phyloP scores from a whole-genome alignment of 1,140 invertebrate genomes.

The Coboldia fuscipes region DNA sequence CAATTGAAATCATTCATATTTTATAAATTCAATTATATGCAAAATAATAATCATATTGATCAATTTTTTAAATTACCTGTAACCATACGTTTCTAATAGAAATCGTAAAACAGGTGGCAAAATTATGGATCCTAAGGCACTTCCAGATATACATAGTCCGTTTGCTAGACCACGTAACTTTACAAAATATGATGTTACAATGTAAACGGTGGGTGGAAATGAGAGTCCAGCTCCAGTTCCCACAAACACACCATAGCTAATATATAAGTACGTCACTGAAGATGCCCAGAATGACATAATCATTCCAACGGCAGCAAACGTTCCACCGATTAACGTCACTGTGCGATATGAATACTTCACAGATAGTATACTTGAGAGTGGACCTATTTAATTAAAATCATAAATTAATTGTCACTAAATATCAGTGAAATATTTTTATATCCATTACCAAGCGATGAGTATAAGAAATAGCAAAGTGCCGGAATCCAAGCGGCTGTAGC shows the following conservation, averaged over 20 bases:
- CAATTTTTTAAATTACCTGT: slow-evolving; percentile 27
- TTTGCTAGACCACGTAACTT: slow-evolving; percentile 62
- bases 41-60: slow-evolving; percentile 5
- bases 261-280: slow-evolving; percentile 49
- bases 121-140: slow-evolving; percentile 58
- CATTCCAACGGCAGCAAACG: slow-evolving; percentile 64
- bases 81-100: slow-evolving; percentile 48
- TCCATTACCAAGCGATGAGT: slow-evolving; percentile 61
- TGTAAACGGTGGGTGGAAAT: slow-evolving; percentile 75
- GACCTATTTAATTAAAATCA: slow-evolving; percentile 36
- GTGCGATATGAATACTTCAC: slow-evolving; percentile 80
- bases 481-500: slow-evolving; percentile 64
- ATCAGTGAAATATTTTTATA: slow-evolving; percentile 2
- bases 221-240: slow-evolving; percentile 58
- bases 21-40: slow-evolving; percentile 6
- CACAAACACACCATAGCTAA: slow-evolving; percentile 64
- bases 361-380: slow-evolving; percentile 71
- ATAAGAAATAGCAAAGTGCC: slow-evolving; percentile 64
- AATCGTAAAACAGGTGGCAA: slow-evolving; percentile 49
- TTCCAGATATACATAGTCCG: slow-evolving; percentile 74
- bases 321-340: slow-evolving; percentile 67
- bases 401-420: slow-evolving; percentile 1
- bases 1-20: too few species aligned
- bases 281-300: slow-evolving; percentile 64
- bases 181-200: slow-evolving; percentile 74